A percentile compares a stretch with the other conserved stretches of the same genome.
Evolutionary conservation across 1,140 invertebrate species (phyloP).

Genomic region (Drosophila subobscura): DNA sequence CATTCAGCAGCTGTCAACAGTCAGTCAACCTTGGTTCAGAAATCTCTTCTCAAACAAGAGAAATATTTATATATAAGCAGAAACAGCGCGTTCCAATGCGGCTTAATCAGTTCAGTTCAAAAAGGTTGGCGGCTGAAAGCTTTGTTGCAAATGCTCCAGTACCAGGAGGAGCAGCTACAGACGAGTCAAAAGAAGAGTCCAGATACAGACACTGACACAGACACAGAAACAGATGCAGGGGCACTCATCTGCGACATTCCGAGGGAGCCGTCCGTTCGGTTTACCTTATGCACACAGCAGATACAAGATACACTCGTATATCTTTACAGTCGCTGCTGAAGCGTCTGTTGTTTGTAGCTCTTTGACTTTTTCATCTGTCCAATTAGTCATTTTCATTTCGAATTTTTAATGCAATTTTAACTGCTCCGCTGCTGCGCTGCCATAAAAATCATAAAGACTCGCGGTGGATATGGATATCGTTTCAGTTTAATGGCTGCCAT

Average conservation of each 20-base stretch:
- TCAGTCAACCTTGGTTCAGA: conserved; percentile 54
- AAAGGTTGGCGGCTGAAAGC: conserved; percentile 61
- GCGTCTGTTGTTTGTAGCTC: conserved; percentile 37
- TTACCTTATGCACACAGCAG: conserved; percentile 14
- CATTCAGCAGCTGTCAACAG: conserved; percentile 51
- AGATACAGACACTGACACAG: too few relatives aligned
- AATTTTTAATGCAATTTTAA: conserved; percentile 71
- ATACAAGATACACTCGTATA: conserved; percentile 26
- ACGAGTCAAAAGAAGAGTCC: too few relatives aligned
- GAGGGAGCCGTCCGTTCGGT: conserved; percentile 36
- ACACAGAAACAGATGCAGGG: conserved; percentile 9
- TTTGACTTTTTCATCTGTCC: conserved; percentile 75
- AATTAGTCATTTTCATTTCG: conserved; percentile 76
- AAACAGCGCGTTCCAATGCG: conserved; percentile 51
- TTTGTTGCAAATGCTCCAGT: conserved; percentile 47
- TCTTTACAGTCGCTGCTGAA: conserved; percentile 33
- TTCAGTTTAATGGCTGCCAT: conserved; percentile 51
- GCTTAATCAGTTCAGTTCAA: conserved; percentile 75
- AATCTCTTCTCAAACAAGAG: conserved; percentile 12
- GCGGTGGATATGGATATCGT: conserved; percentile 7
- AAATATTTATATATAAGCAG: conserved; percentile 35
- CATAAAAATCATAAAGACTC: conserved; percentile 59
- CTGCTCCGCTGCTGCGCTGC: conserved; percentile 35
- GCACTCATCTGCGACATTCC: conserved; percentile 77
- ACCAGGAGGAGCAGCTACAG: not conserved